These are phyloP conservation scores for Himalopsyche tibetana DNA, from an alignment of 2,888 invertebrate genomes.

Conservation along the genomic window DNA sequence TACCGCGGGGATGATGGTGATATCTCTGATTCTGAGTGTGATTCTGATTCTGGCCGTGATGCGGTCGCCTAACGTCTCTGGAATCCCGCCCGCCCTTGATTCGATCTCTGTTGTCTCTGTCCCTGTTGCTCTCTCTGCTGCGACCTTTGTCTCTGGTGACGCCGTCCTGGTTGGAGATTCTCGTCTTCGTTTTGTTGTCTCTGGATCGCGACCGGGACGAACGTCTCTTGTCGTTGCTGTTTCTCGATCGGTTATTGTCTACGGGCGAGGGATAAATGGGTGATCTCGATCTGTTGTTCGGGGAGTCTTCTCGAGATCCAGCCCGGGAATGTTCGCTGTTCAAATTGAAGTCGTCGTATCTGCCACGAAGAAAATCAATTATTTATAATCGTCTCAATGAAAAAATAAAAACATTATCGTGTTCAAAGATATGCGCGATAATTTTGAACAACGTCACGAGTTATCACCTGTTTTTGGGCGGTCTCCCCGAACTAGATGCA, in stretches of 20 bases:
- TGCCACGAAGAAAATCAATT: conserved; percentile 65
- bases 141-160: conserved; percentile 4
- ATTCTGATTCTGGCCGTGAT: not conserved
- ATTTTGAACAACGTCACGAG: not conserved
- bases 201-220: not conserved
- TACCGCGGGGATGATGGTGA: conserved; percentile 16
- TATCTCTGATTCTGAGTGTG: conserved; percentile 5
- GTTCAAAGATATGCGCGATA: too few species aligned
- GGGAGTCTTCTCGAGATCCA: conserved; percentile 50
- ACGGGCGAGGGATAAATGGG: conserved; percentile 3
- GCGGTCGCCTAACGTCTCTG: not conserved
- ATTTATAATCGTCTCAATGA: too few species aligned
- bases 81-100: not conserved
- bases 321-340: conserved; percentile 71
- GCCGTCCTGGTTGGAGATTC: not conserved
- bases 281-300: conserved; percentile 44
- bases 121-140: conserved; percentile 10
- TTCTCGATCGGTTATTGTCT: not conserved
- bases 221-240: not conserved
- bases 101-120: not conserved
- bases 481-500: conserved; percentile 56
- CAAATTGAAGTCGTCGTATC: conserved; percentile 77
- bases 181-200: not conserved
- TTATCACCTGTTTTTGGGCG: conserved; percentile 57
- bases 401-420: too few species aligned